Base-by-base conservation (phyloP, 2,113 vertebrate species). In the Xiphophorus maculatus region DNA sequence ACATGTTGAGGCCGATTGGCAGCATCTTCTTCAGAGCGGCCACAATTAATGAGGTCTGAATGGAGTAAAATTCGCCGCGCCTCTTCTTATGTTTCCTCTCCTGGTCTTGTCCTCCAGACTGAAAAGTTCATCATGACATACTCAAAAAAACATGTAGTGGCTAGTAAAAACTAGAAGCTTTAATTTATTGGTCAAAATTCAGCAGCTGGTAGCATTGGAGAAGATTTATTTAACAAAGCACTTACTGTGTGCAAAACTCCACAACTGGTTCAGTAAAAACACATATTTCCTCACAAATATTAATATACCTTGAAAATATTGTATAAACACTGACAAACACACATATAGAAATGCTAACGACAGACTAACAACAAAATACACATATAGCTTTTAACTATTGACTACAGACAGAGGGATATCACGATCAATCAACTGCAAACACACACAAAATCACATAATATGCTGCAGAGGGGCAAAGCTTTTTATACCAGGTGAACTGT, bases 1-100 rank as follows among this genome's bases (percentile, higher is more conserved):
- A 99, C 98, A 99, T 98, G 89, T 99, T 99, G 90, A 99, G 93
- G 61, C 98, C 98, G 42, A 99, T 98, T 22, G 98, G 98, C 90
- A 99, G 94, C 97, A 99, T 98, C 91, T 99, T 99, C 94, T 99
- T 99, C 90, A 99, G 94, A 1, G 97, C 97, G 0, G 98, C 96
- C 84, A 99, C 98, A 44, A 99, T 99, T 86, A 99, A 93, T 1
- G 98, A 99, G 11, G 98, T 99, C 93, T 99, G 98, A 92, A 99
- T 94, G 66, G 98, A 99, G 85, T 99, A 99, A 71, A 98, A 93
- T 90, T 99, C 98, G 4, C 98, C 98, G 15, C 97, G 95, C 11
- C 97, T 93, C 87, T 97, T 98, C 79, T 96, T 96, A 92, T 97
- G 98, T 89, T 96, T 99, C 80, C 98, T 94, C 76, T 99, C 98